Base-by-base conservation (phyloP, 2,888 invertebrate species). In the Cactoblastis cactorum region DNA sequence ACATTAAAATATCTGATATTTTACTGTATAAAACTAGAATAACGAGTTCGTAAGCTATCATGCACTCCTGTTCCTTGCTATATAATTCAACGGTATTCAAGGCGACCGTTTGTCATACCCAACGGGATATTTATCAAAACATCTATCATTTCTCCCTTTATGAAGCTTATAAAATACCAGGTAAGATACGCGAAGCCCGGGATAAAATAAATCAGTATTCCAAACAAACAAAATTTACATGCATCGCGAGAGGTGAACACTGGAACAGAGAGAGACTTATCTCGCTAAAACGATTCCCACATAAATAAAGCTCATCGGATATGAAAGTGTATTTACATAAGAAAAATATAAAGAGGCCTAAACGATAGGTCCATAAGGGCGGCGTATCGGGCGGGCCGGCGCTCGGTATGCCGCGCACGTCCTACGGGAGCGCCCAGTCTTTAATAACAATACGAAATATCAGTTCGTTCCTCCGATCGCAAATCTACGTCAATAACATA, bases 231-330 rank as follows among this genome's bases (percentile, higher is more conserved):
- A 77, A 77, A 83, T 83, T 74, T 77, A 73, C 80, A 80, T 81
- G 77, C 77, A 76, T 81, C 80, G 76, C 80, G 71, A 81, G 75
- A 83, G 74, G 74, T 79, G 80, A 82, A 80, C 82, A 80, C 75
- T 77, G 77, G 69, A 71, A 74, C 81, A 79, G 74, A 77, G 64
- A 78, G 76, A 82, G 82, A 84, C 85, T 83, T 88, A 89, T 87
- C 84, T 88, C 77, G 85, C 83, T 79, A 86, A 85, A 89, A 85
- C 87, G 88, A 88, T 89, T 89, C 86, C 88, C 88, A 89, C 89
- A 89, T 89, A 89, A 89, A 88, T 89, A 89, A 89, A 89, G 87
- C 87, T 89, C 87, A 88, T 88, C 85, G 87, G 86, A 89, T 88
- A 89, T 89, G 84, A 88, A 87, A 81, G 77, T 58, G 83, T 84